A percentile compares a stretch with the other conserved stretches of the same genome.
These are phyloP conservation scores for Hemitrygon akajei DNA, from an alignment of 2,797 vertebrate species.

Conservation along the genomic window DNA sequence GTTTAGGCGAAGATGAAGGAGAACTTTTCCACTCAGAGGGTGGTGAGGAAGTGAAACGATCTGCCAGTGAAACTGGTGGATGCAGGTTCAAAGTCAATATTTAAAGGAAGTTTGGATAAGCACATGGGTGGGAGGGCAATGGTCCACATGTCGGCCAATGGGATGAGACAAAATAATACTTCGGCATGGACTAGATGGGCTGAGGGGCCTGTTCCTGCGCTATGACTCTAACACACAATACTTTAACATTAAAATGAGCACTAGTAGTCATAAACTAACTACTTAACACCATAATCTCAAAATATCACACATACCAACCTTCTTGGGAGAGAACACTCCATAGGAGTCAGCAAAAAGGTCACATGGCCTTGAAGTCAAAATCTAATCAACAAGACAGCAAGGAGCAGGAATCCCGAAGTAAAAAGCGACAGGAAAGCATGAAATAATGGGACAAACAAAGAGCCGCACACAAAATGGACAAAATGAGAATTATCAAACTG, in stretches of 20 bases:
- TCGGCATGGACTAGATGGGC: too few species aligned
- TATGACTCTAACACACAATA: neutral
- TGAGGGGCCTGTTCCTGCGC: too few species aligned
- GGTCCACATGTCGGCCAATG: too few species aligned
- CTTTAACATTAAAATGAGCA: neutral
- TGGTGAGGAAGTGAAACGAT: too few species aligned
- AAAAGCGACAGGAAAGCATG: slow-evolving; percentile 18
- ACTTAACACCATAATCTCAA: neutral
- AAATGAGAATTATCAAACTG: too few species aligned
- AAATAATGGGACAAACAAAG: neutral
- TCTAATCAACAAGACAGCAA: slow-evolving; percentile 59
- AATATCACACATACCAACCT: slow-evolving; percentile 67
- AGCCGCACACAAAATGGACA: neutral
- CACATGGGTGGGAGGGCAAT: too few species aligned
- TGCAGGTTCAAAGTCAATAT: too few species aligned
- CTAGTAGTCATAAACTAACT: neutral
- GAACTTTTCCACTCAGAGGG: too few species aligned
- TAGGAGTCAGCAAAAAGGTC: slow-evolving; percentile 83
- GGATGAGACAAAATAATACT: too few species aligned
- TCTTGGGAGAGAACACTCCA: slow-evolving; percentile 87
- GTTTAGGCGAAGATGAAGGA: too few species aligned
- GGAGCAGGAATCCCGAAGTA: slow-evolving; percentile 39
- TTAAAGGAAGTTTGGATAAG: too few species aligned
- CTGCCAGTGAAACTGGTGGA: too few species aligned
- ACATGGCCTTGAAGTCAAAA: slow-evolving; percentile 74